Evolutionary conservation across 2,888 invertebrate species (phyloP), one percentile per base, ranked within the genome.

Genomic region (Diarsia dahlii): DNA sequence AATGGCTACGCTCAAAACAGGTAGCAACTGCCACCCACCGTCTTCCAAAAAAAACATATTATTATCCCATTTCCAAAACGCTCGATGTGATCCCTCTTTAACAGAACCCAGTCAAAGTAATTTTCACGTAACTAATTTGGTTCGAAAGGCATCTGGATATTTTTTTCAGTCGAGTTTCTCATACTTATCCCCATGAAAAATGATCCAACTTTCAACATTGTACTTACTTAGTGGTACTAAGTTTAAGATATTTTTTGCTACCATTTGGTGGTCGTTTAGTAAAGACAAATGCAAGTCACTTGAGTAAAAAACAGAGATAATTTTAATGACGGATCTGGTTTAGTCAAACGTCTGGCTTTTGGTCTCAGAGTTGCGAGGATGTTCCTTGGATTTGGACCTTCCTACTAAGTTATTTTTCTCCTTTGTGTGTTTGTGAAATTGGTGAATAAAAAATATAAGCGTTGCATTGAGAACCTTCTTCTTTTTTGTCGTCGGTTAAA

Each of bases 171-270:
- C 15, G 4, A 48, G 18, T 34, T 6, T 54, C n/a, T 46, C 18
- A 48, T 18, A 56, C 46, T 54, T 76, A 66, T 12, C 18, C 28
- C 50, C 13, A 56, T 62, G 58, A 68, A 71, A 69, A 69, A 69
- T 68, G 4, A 46, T 56, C 39, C 15, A 74, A 60, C 80, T 79
- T 77, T 86, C 82, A 82, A 71, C 78, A 60, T 34, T 34, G 39
- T 69, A 76, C 66, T 84, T 69, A 76, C 66, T 84, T 72, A 66
- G 45, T 46, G 45, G 56, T 73, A 75, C 34, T 23, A 45, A 52
- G 34, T 23, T 78, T 71, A 3, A 62, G 23, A 65, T 71, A 74
- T 68, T 85, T 86, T 86, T 86, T 86, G 80, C 76, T 56, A n/a
- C 46, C 6, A 15, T 52, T 48, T 3, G 9, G 12, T 23, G 9